phyloP scores from a whole-genome alignment of 2,888 invertebrate species.

The Nymphalis polychloros region DNA sequence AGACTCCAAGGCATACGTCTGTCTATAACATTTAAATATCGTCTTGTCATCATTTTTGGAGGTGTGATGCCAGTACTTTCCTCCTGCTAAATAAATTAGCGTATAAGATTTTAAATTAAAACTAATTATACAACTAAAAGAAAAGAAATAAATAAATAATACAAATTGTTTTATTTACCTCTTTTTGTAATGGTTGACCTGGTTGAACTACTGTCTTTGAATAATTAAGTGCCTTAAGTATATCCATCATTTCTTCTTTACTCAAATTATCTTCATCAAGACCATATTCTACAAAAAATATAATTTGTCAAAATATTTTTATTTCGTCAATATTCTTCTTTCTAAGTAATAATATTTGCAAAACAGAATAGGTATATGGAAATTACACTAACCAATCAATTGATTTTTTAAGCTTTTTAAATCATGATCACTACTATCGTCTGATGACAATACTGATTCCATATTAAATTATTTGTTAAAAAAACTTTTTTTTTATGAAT shows the following conservation, averaged over 20 bases:
- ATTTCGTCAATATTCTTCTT: too few relatives aligned
- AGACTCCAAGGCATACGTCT: constrained; percentile 76
- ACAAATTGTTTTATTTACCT: constrained; percentile 41
- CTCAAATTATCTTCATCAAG: constrained; percentile 72
- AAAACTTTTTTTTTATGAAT: too few relatives aligned
- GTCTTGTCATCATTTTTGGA: constrained; percentile 60
- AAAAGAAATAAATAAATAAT: too few relatives aligned
- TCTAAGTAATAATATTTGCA: too few relatives aligned
- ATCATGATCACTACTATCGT: constrained; percentile 74
- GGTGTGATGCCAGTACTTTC: constrained; percentile 41
- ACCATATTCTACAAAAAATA: constrained; percentile 62
- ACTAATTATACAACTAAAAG: too few relatives aligned
- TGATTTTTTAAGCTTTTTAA: constrained; percentile 65
- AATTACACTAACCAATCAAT: constrained; percentile 58
- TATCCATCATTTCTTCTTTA: constrained; percentile 75
- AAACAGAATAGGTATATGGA: neutral
- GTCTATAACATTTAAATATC: constrained; percentile 67
- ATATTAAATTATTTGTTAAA: constrained; percentile 34
- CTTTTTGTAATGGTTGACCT: constrained; percentile 57
- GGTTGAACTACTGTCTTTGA: constrained; percentile 67
- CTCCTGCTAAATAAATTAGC: constrained; percentile 47
- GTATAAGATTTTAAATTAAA: neutral
- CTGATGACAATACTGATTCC: constrained; percentile 59
- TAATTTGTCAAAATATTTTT: neutral
- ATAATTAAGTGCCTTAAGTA: constrained; percentile 70